A percentile compares a stretch with the other conserved stretches of the same genome.
Evolutionary conservation across 2,888 invertebrate species (phyloP).

Genomic region (Muscina levida): DNA sequence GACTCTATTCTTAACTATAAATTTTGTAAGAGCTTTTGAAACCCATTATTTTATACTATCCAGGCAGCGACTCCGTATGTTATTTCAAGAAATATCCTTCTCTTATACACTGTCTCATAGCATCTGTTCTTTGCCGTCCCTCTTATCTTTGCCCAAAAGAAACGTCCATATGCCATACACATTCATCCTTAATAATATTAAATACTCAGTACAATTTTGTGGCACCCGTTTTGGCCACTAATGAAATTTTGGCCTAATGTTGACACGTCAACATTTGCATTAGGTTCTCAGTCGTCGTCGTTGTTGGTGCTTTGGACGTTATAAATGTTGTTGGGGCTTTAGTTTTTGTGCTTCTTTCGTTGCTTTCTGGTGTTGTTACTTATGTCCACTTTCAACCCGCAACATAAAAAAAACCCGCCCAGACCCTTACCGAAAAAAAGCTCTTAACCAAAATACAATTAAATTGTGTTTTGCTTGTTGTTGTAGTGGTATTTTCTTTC

Average conservation of each 20-base stretch:
- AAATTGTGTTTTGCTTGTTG: neutral
- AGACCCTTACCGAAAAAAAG: conserved; percentile 4
- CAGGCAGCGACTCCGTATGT: too few species aligned
- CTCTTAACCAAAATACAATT: conserved; percentile 20
- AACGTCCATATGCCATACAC: too few species aligned
- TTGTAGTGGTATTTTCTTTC: neutral
- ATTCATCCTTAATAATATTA: too few species aligned
- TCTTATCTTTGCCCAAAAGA: too few species aligned
- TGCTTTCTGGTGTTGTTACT: neutral
- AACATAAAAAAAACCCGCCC: neutral
- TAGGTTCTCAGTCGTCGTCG: neutral
- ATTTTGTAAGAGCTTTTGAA: too few species aligned
- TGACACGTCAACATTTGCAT: conserved; percentile 41
- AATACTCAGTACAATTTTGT: too few species aligned
- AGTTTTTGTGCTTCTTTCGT: too few species aligned
- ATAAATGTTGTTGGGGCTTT: neutral
- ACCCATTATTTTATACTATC: too few species aligned
- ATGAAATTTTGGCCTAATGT: conserved; percentile 39
- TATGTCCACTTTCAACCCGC: neutral
- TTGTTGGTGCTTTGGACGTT: neutral
- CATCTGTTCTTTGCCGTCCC: too few species aligned
- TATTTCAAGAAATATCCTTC: too few species aligned
- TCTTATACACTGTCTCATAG: too few species aligned
- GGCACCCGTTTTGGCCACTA: neutral
- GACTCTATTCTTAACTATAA: too few species aligned